Evolutionary conservation across 2,797 vertebrate species (phyloP).

Genomic region (Sebastes hopkinsi): DNA sequence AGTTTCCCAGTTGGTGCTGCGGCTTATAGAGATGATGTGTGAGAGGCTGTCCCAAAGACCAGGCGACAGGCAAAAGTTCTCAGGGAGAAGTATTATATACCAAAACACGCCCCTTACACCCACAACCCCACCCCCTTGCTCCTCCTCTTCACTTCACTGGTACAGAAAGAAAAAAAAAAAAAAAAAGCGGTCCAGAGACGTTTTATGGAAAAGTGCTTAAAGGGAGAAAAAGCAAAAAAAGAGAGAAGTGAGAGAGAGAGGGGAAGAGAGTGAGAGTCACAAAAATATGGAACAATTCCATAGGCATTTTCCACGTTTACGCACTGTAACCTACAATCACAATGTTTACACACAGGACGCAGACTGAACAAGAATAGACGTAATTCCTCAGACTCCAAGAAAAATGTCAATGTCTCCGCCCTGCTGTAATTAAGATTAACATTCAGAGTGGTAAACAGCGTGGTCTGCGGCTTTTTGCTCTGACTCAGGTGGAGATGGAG

Average conservation of each 20-base stretch:
- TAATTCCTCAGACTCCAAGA: conserved; percentile 71
- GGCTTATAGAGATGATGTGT: conserved; percentile 77
- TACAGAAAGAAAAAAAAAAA: conserved; percentile 37
- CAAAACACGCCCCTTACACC: conserved; percentile 85
- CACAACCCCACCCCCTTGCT: conserved; percentile 68
- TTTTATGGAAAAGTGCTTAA: conserved; percentile 76
- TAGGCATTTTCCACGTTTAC: conserved; percentile 76
- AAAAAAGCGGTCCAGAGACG: conserved; percentile 60
- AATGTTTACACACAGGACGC: conserved; percentile 71
- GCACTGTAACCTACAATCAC: conserved; percentile 72
- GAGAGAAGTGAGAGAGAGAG: background rate
- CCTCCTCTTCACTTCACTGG: conserved; percentile 70
- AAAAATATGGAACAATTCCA: conserved; percentile 70
- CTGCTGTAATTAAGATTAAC: conserved; percentile 63
- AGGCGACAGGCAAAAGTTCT: conserved; percentile 91
- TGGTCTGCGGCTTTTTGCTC: conserved; percentile 35
- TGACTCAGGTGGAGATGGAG: conserved; percentile 47
- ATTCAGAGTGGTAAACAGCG: conserved; percentile 36
- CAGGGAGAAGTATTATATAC: conserved; percentile 89
- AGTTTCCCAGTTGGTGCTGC: conserved; percentile 81
- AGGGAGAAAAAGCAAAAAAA: conserved; percentile 39
- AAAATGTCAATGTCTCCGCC: conserved; percentile 69
- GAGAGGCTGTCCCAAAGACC: conserved; percentile 90
- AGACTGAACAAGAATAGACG: conserved; percentile 67
- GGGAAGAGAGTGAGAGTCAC: conserved; percentile 45